phyloP scores from a whole-genome alignment of 2,113 vertebrate species.

The Microcebus lehilahytsara region DNA sequence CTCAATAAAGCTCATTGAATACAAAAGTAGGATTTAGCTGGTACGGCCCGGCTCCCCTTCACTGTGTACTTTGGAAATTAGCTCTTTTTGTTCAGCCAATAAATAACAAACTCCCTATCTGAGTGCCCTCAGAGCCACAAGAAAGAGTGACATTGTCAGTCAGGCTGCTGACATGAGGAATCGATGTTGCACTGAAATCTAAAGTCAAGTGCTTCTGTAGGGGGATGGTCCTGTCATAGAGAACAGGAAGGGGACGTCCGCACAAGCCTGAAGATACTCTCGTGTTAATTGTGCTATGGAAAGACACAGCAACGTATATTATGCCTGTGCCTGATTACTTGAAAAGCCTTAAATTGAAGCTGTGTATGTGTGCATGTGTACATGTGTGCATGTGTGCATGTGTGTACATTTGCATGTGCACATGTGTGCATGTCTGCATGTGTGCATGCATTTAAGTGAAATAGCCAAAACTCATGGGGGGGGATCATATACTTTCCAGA shows the following conservation, averaged over 20 bases:
- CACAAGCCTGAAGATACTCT: neutral
- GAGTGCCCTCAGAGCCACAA: neutral
- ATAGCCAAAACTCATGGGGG: neutral
- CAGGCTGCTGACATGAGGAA: neutral
- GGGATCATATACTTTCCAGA: neutral
- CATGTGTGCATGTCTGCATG: neutral
- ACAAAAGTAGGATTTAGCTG: slow-evolving; percentile 46
- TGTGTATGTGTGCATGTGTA: neutral
- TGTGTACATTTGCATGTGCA: too few species aligned
- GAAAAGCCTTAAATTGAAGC: slow-evolving; percentile 26
- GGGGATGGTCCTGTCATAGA: neutral
- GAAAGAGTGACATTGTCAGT: slow-evolving; percentile 48
- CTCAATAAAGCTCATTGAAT: slow-evolving; percentile 38
- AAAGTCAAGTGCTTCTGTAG: neutral
- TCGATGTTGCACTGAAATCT: neutral
- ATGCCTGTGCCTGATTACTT: neutral
- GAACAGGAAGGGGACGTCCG: neutral
- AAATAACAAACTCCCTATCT: slow-evolving; percentile 27
- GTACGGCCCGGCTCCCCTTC: neutral
- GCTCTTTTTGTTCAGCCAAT: slow-evolving; percentile 43
- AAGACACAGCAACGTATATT: neutral
- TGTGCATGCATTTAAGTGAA: neutral
- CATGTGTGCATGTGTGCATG: too few species aligned
- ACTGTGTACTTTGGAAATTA: slow-evolving; percentile 46
- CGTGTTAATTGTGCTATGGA: neutral